Evolutionary conservation across 2,888 invertebrate genomes (phyloP), one percentile per base, ranked within the genome.

Genomic region (Mythimna pallens): DNA sequence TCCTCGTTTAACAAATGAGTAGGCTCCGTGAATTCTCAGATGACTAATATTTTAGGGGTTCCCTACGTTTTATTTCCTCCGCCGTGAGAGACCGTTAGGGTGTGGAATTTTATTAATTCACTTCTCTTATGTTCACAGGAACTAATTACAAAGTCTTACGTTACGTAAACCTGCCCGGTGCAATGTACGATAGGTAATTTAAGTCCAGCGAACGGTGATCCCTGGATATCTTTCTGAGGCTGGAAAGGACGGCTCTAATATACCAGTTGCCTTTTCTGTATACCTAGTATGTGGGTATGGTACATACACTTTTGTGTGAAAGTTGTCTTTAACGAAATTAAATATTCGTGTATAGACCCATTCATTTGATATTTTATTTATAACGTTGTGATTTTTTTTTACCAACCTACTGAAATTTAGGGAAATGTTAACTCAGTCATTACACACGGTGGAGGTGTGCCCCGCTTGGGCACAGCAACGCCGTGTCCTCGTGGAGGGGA

Each of bases 131-230:
- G 78, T 81, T 84, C 80, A 73, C 63, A 68, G 69, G 59, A 88
- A 87, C 87, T 88, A 89, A 89, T 88, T 88, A 88, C 83, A 66
- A 86, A 88, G 86, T 87, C 87, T 87, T 83, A 79, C 81, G 76
- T 82, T 80, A 85, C 83, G 81, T 77, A 82, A 81, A 81, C 84
- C 78, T 78, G 82, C 64, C 62, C 66, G 77, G 67, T 74, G 67
- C 72, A 79, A 85, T 76, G 70, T 76, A 73, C 59, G 68, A 82
- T 70, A 63, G 78, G 76, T 78, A 78, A 83, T 83, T 71, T 76
- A 76, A 78, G 71, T 66, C 81, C 83, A 76, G 64, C 20, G 57
- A 72, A 73, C 59, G 34, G 17, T 81, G 84, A 70, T 64, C 70
- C 71, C 64, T 58, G 58, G 52, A 72, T 69, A 55, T 25, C 58